Conservation (phyloP, 2,797 vertebrate species). For the Poeciliopsis paucimaculata region DNA sequence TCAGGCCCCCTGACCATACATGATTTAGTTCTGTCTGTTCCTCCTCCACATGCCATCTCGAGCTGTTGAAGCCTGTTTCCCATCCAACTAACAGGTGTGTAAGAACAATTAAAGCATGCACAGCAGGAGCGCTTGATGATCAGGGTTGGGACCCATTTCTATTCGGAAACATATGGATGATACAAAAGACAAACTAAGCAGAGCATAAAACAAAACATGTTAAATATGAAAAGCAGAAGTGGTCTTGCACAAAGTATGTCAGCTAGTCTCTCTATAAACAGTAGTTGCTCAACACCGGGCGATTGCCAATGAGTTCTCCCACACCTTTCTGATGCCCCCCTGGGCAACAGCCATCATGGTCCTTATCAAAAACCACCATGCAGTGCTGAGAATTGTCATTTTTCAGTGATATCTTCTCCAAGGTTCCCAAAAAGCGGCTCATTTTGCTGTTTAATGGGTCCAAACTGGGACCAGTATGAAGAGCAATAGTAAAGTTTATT, state of each 20-base stretch:
- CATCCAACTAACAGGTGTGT: too few species aligned
- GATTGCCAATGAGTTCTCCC: background rate
- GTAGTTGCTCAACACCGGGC: background rate
- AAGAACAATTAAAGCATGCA: too few species aligned
- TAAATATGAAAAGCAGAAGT: background rate
- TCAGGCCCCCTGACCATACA: too few species aligned
- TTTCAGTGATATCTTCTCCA: background rate
- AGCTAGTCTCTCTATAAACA: background rate
- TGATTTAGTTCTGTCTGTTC: too few species aligned
- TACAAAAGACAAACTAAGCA: background rate
- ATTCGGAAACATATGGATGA: background rate
- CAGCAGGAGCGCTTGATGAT: too few species aligned
- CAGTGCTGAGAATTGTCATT: background rate
- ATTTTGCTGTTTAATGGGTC: background rate
- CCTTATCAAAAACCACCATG: background rate
- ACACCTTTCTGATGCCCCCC: too few species aligned
- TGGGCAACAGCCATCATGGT: background rate
- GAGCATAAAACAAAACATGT: background rate
- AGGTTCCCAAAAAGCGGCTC: background rate
- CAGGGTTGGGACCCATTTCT: too few species aligned
- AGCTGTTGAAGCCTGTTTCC: too few species aligned
- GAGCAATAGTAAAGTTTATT: slow-evolving; percentile 13
- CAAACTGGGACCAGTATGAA: background rate
- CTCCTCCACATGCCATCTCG: too few species aligned
- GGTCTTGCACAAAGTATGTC: background rate